A percentile compares a stretch with the other conserved stretches of the same genome.
phyloP scores from a whole-genome alignment of 2,888 invertebrate genomes.

The Drosophila quasianomalipes region DNA sequence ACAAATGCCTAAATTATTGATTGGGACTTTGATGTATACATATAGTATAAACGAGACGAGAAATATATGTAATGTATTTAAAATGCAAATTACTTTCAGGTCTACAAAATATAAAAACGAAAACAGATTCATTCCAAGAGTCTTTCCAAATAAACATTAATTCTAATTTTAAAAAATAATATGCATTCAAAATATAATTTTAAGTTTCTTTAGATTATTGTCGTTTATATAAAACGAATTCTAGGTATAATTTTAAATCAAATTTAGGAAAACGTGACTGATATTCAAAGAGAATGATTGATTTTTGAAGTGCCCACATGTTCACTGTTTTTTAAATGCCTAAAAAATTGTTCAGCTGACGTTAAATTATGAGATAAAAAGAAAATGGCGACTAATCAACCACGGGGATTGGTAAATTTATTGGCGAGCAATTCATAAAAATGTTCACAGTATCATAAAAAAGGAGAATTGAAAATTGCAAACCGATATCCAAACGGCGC shows the following conservation, averaged over 20 bases:
- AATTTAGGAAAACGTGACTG: not conserved
- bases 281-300: not conserved
- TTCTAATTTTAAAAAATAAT: not conserved
- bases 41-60: not conserved
- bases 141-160: not conserved
- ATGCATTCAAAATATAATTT: not conserved
- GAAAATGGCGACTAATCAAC: slow-evolving; percentile 38
- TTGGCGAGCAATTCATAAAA: slow-evolving; percentile 66
- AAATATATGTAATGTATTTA: not conserved
- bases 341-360: slow-evolving; percentile 42
- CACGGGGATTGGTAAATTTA: slow-evolving; percentile 21
- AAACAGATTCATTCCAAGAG: not conserved
- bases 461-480: slow-evolving; percentile 36
- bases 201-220: not conserved
- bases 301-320: slow-evolving; percentile 45
- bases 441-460: slow-evolving; percentile 58
- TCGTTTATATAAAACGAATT: not conserved
- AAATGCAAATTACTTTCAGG: not conserved
- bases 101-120: not conserved
- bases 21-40: not conserved
- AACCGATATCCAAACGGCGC: slow-evolving; percentile 25
- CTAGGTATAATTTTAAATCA: not conserved
- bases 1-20: not conserved
- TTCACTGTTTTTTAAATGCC: slow-evolving; percentile 20
- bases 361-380: slow-evolving; percentile 33